phyloP scores from a whole-genome alignment of 2,888 invertebrate genomes.

The Ennomos quercinarius region DNA sequence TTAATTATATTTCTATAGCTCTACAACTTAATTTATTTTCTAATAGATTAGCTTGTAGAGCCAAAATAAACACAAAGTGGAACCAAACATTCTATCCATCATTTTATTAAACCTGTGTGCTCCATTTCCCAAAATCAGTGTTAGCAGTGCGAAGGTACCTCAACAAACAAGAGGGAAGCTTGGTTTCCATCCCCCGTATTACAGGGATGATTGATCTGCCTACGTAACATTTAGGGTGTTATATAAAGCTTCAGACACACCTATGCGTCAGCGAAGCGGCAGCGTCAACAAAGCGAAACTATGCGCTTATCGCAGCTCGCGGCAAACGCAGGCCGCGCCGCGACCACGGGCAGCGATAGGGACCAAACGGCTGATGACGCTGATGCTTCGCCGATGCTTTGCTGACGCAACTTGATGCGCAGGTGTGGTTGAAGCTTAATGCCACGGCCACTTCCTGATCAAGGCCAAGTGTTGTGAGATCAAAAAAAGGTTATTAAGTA shows the following conservation, averaged over 20 bases:
- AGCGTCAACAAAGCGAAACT: too few relatives aligned
- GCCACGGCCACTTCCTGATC: slow-evolving; percentile 1
- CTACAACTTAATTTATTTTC: neutral
- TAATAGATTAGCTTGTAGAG: too few relatives aligned
- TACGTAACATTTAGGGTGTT: slow-evolving; percentile 13
- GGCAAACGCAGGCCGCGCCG: too few relatives aligned
- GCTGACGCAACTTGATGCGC: too few relatives aligned
- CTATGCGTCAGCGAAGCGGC: too few relatives aligned
- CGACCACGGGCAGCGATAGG: too few relatives aligned
- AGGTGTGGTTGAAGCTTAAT: neutral
- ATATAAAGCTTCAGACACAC: neutral
- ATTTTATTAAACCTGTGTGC: slow-evolving; percentile 1
- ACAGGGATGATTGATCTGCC: slow-evolving; percentile 18
- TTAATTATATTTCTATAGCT: too few relatives aligned
- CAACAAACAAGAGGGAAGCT: slow-evolving; percentile 17
- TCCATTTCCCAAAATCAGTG: neutral
- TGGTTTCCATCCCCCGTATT: slow-evolving; percentile 14
- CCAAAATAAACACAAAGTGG: neutral
- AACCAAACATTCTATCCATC: neutral
- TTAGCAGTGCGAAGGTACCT: neutral
- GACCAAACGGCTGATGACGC: too few relatives aligned
- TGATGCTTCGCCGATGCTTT: too few relatives aligned
- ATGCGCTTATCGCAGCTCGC: too few relatives aligned
- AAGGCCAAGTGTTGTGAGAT: slow-evolving; percentile 5
- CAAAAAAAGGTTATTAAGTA: neutral